These are phyloP conservation scores for Dasysyrphus albostriatus DNA, from an alignment of 2,888 invertebrate species.

Conservation along the genomic window DNA sequence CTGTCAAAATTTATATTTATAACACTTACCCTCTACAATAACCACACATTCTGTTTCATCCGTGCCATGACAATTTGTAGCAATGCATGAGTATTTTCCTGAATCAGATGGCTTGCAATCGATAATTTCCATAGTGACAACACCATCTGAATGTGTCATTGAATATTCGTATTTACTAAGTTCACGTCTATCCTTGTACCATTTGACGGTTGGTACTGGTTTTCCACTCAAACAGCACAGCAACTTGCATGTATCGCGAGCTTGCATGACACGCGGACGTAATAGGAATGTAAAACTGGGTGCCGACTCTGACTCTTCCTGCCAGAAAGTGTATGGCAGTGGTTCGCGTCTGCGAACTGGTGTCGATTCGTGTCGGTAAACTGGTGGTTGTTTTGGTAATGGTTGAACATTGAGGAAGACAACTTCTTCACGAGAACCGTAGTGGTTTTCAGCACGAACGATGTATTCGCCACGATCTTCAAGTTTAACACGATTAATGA, in stretches of 20 bases:
- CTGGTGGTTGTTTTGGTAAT: constrained; percentile 82
- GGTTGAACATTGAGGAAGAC: constrained; percentile 98
- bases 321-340: constrained; percentile 94
- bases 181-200: constrained; percentile 96
- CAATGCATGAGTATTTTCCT: constrained; percentile 97
- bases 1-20: neutral
- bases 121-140: constrained; percentile 98
- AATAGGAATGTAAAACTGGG: constrained; percentile 99
- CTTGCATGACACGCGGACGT: constrained; percentile 99
- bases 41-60: constrained; percentile 98
- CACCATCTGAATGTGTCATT: constrained; percentile 96
- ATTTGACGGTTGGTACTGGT: constrained; percentile 96
- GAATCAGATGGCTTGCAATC: constrained; percentile 97
- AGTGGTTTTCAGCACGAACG: constrained; percentile 98
- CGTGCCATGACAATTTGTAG: constrained; percentile 96
- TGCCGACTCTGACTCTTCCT: constrained; percentile 95
- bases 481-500: constrained; percentile 97
- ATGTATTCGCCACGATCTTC: constrained; percentile 99
- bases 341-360: constrained; percentile 92
- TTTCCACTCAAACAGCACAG: constrained; percentile 98
- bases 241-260: constrained; percentile 97
- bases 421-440: constrained; percentile 97
- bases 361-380: constrained; percentile 87
- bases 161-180: constrained; percentile 95
- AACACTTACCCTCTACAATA: constrained; percentile 93